Conservation (phyloP, 1,140 invertebrate species). For the Drosophila ohnishii region DNA sequence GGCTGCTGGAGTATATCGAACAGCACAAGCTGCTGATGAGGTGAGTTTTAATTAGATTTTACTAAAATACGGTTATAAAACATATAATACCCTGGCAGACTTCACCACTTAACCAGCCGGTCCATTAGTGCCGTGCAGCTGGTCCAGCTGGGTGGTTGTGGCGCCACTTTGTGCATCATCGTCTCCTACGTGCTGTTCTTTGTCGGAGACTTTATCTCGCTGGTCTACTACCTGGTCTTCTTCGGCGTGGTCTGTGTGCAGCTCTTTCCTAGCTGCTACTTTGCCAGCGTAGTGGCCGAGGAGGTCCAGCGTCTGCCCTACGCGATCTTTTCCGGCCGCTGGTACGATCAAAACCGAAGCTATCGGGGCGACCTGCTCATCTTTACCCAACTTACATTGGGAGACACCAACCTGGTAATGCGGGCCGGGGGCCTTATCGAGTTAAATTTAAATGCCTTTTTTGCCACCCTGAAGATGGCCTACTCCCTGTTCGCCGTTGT, state of each 20-base stretch:
- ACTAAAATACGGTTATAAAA: neutral
- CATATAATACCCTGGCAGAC: conserved; percentile 9
- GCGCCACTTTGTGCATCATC: conserved; percentile 61
- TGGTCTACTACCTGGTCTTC: conserved; percentile 53
- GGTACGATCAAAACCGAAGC: conserved; percentile 40
- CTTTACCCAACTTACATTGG: conserved; percentile 55
- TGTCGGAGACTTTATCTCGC: conserved; percentile 30
- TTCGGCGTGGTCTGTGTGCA: conserved; percentile 54
- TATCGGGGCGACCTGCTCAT: conserved; percentile 39
- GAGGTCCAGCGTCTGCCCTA: conserved; percentile 50
- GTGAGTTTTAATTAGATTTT: neutral
- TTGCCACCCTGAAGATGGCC: conserved; percentile 67
- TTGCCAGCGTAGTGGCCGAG: conserved; percentile 55
- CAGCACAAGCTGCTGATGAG: conserved; percentile 56
- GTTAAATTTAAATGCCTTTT: conserved; percentile 64
- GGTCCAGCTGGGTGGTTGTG: conserved; percentile 49
- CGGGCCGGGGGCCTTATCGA: conserved; percentile 58
- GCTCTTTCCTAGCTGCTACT: conserved; percentile 72
- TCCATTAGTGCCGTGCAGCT: conserved; percentile 53
- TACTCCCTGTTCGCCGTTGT: conserved; percentile 71
- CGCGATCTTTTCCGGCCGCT: conserved; percentile 67
- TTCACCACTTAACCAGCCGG: conserved; percentile 27
- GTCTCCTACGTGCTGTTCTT: conserved; percentile 60
- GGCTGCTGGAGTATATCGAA: conserved; percentile 26
- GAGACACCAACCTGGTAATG: conserved; percentile 18